phyloP scores from a whole-genome alignment of 2,797 vertebrate genomes.

The Hafferia zeledoni region DNA sequence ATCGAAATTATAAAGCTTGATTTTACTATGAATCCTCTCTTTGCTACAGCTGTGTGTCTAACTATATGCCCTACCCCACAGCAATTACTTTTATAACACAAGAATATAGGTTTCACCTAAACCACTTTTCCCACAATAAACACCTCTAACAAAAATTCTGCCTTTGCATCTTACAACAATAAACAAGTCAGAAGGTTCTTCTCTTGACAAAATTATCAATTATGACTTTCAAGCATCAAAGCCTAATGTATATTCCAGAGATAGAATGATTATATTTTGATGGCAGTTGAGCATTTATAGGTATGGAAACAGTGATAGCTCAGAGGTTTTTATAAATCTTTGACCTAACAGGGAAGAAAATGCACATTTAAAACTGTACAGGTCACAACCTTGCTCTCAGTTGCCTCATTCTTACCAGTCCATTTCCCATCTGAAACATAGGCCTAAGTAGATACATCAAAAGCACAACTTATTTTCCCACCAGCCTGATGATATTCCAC shows the following conservation, averaged over 20 bases:
- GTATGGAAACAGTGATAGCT: not conserved
- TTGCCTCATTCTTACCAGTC: not conserved
- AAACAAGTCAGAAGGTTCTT: not conserved
- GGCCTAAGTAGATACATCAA: not conserved
- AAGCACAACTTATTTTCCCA: not conserved
- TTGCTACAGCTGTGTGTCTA: not conserved
- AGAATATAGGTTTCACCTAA: not conserved
- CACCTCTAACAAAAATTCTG: not conserved
- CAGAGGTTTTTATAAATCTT: not conserved
- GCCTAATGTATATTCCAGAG: not conserved
- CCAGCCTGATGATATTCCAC: fast-evolving
- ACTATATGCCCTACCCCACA: not conserved
- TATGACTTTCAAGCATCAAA: not conserved
- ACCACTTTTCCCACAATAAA: not conserved
- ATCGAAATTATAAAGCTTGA: not conserved
- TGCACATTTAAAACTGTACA: fast-evolving
- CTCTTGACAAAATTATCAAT: not conserved
- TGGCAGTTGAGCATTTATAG: not conserved
- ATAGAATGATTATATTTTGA: not conserved
- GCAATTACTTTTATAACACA: not conserved
- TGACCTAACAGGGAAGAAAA: not conserved
- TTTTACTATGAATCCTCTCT: not conserved
- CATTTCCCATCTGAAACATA: not conserved
- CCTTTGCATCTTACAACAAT: not conserved
- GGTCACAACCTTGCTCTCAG: not conserved